phyloP scores from a whole-genome alignment of 2,113 vertebrate genomes.

The Eulemur macaco region DNA sequence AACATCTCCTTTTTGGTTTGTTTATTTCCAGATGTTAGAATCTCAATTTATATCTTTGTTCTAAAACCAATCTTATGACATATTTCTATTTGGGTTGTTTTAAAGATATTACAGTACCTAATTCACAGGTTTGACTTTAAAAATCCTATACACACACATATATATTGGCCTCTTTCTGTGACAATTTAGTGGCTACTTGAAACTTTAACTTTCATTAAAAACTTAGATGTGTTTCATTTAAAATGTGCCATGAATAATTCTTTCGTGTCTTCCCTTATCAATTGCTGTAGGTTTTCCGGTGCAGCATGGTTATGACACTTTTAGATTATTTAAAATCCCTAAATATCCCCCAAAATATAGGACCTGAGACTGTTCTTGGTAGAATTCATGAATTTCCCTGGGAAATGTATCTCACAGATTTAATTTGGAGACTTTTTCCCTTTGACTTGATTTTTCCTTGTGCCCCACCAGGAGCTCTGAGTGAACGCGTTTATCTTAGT shows the following conservation, averaged over 20 bases:
- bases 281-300: background rate
- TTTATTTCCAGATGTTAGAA: background rate
- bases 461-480: background rate
- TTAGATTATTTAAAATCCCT: background rate
- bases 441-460: background rate
- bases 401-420: background rate
- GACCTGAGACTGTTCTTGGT: background rate
- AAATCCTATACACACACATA: background rate
- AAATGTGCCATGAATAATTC: background rate
- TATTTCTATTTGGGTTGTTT: background rate
- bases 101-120: background rate
- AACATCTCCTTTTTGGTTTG: background rate
- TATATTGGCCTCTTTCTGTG: background rate
- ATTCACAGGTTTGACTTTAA: background rate
- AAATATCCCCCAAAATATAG: background rate
- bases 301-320: accelerated
- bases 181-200: background rate
- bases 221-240: background rate
- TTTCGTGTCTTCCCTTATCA: background rate
- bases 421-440: background rate
- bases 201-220: background rate
- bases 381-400: background rate
- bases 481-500: conserved; percentile 51
- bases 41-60: background rate
- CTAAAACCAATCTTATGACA: background rate